Evolutionary conservation across 2,888 invertebrate species (phyloP).

Genomic region (Drosophila affinis): DNA sequence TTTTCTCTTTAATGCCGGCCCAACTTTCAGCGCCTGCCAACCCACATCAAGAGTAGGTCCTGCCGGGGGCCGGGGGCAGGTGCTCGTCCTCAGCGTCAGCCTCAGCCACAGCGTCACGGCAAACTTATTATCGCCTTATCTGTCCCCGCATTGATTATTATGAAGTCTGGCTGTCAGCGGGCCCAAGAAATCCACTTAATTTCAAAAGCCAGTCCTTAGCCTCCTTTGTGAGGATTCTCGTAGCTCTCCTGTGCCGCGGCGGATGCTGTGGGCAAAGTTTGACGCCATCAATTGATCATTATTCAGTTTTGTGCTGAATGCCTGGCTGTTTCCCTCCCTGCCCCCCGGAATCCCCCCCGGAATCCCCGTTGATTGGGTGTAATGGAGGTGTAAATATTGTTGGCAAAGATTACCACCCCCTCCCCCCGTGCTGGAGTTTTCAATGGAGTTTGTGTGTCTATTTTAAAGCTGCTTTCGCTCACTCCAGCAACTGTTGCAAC

Average conservation of each 20-base stretch:
- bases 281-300: constrained; percentile 68
- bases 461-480: neutral
- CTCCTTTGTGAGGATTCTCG: neutral
- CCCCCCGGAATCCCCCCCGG: neutral
- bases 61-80: constrained; percentile 49
- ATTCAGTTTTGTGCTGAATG: constrained; percentile 42
- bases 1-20: constrained; percentile 22
- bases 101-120: constrained; percentile 39
- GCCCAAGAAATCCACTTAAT: constrained; percentile 61
- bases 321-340: constrained; percentile 12
- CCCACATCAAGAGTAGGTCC: constrained; percentile 46
- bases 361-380: constrained; percentile 18
- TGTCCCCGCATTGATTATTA: constrained; percentile 63
- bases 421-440: neutral
- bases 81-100: constrained; percentile 31
- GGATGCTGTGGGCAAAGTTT: constrained; percentile 39
- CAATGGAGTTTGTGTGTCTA: neutral
- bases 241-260: neutral
- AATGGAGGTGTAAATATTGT: constrained; percentile 21
- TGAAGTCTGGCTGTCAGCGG: constrained; percentile 61
- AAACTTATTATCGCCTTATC: constrained; percentile 62
- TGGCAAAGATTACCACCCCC: constrained; percentile 15
- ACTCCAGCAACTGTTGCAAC: constrained; percentile 14
- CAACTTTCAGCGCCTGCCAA: constrained; percentile 42
- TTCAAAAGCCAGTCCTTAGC: constrained; percentile 33